Evolutionary conservation across 2,113 vertebrate species (phyloP).

Genomic region (Daboia siamensis): DNA sequence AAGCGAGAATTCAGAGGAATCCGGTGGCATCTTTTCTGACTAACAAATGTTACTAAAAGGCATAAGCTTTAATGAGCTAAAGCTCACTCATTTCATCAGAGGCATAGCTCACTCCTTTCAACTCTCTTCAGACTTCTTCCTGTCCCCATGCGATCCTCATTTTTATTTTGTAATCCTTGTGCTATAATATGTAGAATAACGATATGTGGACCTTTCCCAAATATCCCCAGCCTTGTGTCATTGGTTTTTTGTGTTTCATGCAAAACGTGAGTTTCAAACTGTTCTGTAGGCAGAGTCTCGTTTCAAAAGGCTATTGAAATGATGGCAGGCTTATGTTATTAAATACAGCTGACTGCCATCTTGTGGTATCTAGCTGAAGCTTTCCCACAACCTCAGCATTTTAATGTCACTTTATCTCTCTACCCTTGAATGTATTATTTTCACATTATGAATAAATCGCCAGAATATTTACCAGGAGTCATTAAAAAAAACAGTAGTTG

Average conservation of each 20-base stretch:
- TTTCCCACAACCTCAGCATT: background rate
- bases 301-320: background rate
- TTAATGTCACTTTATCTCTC: background rate
- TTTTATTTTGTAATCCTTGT: background rate
- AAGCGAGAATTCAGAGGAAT: background rate
- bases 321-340: background rate
- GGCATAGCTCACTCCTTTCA: background rate
- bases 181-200: background rate
- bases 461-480: background rate
- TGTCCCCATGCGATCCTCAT: background rate
- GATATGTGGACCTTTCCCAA: background rate
- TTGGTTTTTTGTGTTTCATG: background rate
- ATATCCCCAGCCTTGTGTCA: background rate
- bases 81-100: background rate
- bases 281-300: background rate
- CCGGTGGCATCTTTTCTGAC: background rate
- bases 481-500: background rate
- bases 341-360: constrained; percentile 3
- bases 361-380: background rate
- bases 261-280: background rate
- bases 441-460: background rate
- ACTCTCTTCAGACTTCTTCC: background rate
- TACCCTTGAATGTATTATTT: background rate
- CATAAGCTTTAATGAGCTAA: background rate
- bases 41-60: background rate